Conservation (phyloP, 1,140 invertebrate species). For the Melitaea cinxia region DNA sequence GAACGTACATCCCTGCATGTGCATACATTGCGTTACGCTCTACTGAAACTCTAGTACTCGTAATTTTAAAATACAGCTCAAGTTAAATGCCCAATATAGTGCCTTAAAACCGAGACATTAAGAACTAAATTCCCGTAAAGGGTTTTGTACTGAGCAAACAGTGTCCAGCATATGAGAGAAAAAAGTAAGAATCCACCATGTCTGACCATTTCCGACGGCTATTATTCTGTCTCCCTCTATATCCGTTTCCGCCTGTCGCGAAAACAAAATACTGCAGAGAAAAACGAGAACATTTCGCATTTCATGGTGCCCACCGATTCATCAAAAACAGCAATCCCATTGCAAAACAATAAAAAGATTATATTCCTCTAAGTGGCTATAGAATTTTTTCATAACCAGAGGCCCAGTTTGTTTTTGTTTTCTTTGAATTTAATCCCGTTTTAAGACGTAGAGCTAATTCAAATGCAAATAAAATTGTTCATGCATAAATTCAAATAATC, state of each 20-base stretch:
- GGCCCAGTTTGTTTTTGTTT: constrained; percentile 31
- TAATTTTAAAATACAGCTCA: constrained; percentile 51
- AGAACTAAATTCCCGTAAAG: constrained; percentile 34
- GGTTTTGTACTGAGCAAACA: constrained; percentile 61
- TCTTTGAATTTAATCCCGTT: constrained; percentile 26
- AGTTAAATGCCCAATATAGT: constrained; percentile 27
- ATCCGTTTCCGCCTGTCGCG: constrained; percentile 79
- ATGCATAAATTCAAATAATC: not conserved
- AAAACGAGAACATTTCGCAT: constrained; percentile 56
- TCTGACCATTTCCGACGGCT: constrained; percentile 81
- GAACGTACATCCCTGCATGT: constrained; percentile 48
- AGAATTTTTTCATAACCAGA: constrained; percentile 31
- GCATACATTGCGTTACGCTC: constrained; percentile 55
- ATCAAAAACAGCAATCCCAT: constrained; percentile 42
- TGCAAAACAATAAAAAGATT: constrained; percentile 45
- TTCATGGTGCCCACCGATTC: constrained; percentile 44
- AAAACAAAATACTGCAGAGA: constrained; percentile 74
- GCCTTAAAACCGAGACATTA: constrained; percentile 33
- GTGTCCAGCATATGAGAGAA: constrained; percentile 71
- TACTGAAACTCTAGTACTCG: constrained; percentile 49
- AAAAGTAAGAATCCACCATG: constrained; percentile 77
- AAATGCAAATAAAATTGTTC: not conserved
- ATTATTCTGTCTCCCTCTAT: constrained; percentile 81
- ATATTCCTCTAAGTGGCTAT: constrained; percentile 43
- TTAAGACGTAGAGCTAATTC: not conserved